Percentiles rank a stretch among this genome's conserved stretches.
These are phyloP conservation scores for Galeruca laticollis DNA, from an alignment of 2,888 invertebrate species.

Conservation along the genomic window DNA sequence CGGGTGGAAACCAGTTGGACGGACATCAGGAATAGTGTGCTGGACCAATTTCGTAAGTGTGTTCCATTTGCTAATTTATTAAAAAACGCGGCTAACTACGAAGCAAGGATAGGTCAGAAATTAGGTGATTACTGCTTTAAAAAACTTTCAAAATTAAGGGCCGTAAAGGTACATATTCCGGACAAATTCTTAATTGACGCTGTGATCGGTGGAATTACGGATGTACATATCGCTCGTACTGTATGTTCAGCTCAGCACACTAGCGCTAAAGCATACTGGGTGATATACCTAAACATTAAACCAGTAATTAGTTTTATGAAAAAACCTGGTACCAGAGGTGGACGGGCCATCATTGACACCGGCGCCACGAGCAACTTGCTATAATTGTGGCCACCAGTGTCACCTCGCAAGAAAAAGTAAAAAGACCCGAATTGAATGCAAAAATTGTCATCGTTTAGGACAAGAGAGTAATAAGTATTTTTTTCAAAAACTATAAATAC, in stretches of 20 bases:
- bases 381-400: background rate
- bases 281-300: background rate
- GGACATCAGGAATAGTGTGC: too few species aligned
- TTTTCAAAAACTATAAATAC: background rate
- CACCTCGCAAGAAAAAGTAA: background rate
- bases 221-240: background rate
- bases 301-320: background rate
- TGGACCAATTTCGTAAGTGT: too few species aligned
- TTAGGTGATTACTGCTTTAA: too few species aligned
- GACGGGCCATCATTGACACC: background rate
- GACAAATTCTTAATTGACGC: constrained; percentile 2
- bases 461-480: background rate
- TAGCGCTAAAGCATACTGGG: background rate
- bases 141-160: constrained; percentile 6
- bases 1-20: too few species aligned
- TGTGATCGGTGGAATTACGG: constrained; percentile 3
- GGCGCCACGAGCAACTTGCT: background rate
- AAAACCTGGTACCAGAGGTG: too few species aligned
- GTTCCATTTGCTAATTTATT: too few species aligned
- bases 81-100: too few species aligned
- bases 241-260: background rate
- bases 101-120: too few species aligned
- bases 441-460: background rate
- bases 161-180: background rate
- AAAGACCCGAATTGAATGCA: background rate